Evolutionary conservation across 2,888 invertebrate species (phyloP).

Genomic region (Hydrotaea diabolus): DNA sequence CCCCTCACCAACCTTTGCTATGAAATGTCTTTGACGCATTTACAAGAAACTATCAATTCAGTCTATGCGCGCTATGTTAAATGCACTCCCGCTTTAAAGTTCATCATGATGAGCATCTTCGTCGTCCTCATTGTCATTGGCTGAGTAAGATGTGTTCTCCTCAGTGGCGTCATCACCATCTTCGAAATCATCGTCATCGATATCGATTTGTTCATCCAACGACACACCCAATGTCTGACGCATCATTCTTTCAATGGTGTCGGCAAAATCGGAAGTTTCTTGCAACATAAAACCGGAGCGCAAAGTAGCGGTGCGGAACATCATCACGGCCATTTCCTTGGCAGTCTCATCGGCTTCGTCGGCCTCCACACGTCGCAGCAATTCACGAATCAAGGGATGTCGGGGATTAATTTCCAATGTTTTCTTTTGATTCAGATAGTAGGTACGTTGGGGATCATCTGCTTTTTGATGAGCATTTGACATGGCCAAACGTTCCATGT

Average conservation of each 20-base stretch:
- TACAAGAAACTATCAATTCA: conserved; percentile 70
- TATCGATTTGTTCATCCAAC: conserved; percentile 84
- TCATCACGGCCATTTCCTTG: conserved; percentile 91
- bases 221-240: conserved; percentile 89
- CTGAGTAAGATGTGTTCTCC: conserved; percentile 69
- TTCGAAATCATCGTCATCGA: conserved; percentile 79
- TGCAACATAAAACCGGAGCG: conserved; percentile 96
- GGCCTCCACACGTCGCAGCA: conserved; percentile 90
- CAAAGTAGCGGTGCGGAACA: conserved; percentile 95
- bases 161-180: conserved; percentile 79
- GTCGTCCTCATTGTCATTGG: conserved; percentile 80
- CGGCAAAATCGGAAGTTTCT: conserved; percentile 93
- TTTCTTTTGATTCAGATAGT: conserved; percentile 97
- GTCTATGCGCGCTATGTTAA: conserved; percentile 68
- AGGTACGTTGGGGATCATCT: conserved; percentile 93
- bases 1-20: conserved; percentile 1
- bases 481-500: conserved; percentile 98
- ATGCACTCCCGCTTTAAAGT: conserved; percentile 80
- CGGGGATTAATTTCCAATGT: conserved; percentile 98
- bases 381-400: conserved; percentile 96
- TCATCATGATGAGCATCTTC: conserved; percentile 83
- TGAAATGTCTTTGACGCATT: conserved; percentile 27
- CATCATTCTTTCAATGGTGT: conserved; percentile 95
- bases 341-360: conserved; percentile 90
- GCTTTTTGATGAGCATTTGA: conserved; percentile 98